Conservation (phyloP, 2,113 vertebrate species). For the Etia nguti region DNA sequence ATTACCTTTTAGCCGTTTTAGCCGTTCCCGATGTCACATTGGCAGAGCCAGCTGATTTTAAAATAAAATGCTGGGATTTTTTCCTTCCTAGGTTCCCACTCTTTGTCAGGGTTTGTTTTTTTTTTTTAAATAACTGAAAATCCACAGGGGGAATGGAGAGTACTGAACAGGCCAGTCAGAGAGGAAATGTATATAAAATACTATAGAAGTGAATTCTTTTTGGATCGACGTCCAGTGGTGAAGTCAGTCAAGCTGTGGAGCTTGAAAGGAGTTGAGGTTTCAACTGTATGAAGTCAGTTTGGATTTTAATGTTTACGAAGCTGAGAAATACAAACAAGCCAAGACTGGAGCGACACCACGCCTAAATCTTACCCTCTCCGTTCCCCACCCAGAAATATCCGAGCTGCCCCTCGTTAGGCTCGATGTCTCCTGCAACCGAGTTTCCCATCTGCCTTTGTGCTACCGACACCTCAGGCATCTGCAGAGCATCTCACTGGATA, state of each 20-base stretch:
- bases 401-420: conserved; percentile 85
- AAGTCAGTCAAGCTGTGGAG: background rate
- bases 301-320: background rate
- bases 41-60: too few species aligned
- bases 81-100: too few species aligned
- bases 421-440: conserved; percentile 87
- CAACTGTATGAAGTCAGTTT: background rate
- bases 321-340: background rate
- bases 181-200: background rate
- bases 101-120: too few species aligned
- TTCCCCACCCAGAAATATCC: conserved; percentile 73
- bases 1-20: too few species aligned
- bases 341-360: background rate
- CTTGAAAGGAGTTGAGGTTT: background rate
- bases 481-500: conserved; percentile 83
- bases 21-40: too few species aligned
- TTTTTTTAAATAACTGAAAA: background rate
- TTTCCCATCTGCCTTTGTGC: conserved; percentile 81
- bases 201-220: rapidly evolving
- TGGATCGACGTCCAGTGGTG: rapidly evolving
- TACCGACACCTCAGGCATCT: conserved; percentile 85
- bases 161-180: rapidly evolving
- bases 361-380: background rate
- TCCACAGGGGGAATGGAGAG: background rate
- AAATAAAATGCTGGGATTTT: too few species aligned